Base-by-base conservation (phyloP, 2,797 vertebrate genomes). In the Discoglossus pictus region DNA sequence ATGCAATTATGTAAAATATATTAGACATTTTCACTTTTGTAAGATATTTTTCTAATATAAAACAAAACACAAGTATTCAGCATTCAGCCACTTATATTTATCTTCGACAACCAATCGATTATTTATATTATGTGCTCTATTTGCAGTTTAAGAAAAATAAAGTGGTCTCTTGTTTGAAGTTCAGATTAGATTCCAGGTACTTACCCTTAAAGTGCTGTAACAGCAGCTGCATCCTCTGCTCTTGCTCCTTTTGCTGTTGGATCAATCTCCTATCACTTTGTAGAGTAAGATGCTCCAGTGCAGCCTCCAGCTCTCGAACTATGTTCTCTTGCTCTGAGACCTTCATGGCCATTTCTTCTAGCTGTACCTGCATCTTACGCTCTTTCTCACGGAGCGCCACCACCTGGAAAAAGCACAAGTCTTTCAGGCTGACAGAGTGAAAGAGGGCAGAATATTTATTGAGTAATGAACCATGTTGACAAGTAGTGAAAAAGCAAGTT, bases 211-310 rank as follows among this genome's bases (percentile, higher is more conserved):
- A 86, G 72, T 92, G 75, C 73, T 84, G 80, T 64, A 95, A 64
- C 7, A 97, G 75, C 3, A 91, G 52, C 75, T 94, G 92, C 60
- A 93, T 77, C 81, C 86, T 92, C 73, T 81, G 90, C 51, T 96
- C 94, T 1, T 95, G 85, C 16, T 94, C 90, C 73, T 82, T 86
- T 34, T 91, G 90, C 65, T 93, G 92, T 55, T 92, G 77, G 2
- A 84, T 93, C 62, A 94, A 77, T 68, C 83, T 87, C 39, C 87
- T 85, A 78, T 97, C 92, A 71, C 85, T 87, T 21, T 93, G 92
- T 65, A 93, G 63, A 51, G 79, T 82, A 65, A 94, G 61, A 2
- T 79, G 86, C 72, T 93, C 90, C 74, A 93, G 71, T 24, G 90
- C 81, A 8, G 78, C 83, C 75, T 95, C 84, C 74, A 93, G 77